Evolutionary conservation across 2,888 invertebrate species (phyloP).

Genomic region (Apamea sordens): DNA sequence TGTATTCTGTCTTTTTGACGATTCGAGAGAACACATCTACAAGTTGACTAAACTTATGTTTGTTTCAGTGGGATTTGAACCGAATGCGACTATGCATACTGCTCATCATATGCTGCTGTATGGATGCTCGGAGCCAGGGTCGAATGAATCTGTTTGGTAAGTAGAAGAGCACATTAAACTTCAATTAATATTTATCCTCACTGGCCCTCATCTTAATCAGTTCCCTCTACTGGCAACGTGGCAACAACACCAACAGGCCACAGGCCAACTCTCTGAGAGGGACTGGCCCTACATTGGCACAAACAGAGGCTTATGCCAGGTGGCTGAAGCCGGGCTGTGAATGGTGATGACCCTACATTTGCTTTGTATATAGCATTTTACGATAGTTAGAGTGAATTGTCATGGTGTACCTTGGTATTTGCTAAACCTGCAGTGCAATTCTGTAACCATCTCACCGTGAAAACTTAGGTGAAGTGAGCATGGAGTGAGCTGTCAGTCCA

Average conservation of each 20-base stretch:
- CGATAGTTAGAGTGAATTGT: not conserved
- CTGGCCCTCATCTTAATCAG: too few relatives aligned
- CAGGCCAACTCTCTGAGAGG: too few relatives aligned
- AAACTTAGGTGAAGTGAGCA: too few relatives aligned
- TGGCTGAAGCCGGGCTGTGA: not conserved
- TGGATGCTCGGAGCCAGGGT: constrained; percentile 96
- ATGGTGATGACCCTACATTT: not conserved
- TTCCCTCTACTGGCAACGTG: not conserved
- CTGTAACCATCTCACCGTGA: too few relatives aligned
- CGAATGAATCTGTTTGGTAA: constrained; percentile 93
- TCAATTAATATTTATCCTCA: not conserved
- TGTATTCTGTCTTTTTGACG: not conserved
- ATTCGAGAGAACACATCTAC: not conserved
- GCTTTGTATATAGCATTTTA: not conserved
- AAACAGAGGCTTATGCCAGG: not conserved
- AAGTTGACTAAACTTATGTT: constrained; percentile 13
- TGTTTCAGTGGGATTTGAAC: constrained; percentile 96
- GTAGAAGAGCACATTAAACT: constrained; percentile 61
- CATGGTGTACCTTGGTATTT: not conserved
- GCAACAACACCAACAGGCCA: not conserved
- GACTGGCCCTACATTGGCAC: not conserved
- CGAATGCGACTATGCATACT: constrained; percentile 96
- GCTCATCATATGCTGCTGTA: constrained; percentile 98
- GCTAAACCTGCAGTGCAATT: too few relatives aligned
- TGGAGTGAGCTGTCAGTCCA: too few relatives aligned